Conservation (phyloP, 2,888 invertebrate genomes). For the Lithophane ornitopus region DNA sequence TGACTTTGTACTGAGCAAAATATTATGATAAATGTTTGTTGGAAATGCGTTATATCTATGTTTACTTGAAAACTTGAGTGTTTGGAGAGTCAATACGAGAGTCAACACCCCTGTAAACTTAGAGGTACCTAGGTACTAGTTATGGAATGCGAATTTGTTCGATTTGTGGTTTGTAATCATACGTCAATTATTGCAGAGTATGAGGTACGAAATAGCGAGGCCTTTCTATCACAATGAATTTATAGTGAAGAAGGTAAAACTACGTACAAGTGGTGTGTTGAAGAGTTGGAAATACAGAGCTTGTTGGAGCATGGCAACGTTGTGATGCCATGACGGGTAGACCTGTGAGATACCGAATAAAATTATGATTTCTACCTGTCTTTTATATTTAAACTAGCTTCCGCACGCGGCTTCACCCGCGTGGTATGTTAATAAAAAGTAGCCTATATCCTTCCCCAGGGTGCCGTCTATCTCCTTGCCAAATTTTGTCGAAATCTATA, state of each 20-base stretch:
- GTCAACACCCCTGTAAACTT: not conserved
- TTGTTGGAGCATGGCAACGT: too few species aligned
- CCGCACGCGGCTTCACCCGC: too few species aligned
- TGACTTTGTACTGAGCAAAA: conserved; percentile 27
- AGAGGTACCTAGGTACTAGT: not conserved
- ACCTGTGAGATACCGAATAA: too few species aligned
- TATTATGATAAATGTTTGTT: conserved; percentile 47
- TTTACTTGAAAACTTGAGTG: conserved; percentile 26
- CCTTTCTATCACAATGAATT: not conserved
- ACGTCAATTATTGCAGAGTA: not conserved
- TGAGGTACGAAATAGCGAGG: not conserved
- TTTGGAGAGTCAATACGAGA: conserved; percentile 27
- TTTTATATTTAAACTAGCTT: too few species aligned
- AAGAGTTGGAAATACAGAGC: not conserved
- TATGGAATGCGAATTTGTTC: not conserved
- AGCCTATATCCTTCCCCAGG: too few species aligned
- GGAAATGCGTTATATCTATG: conserved; percentile 16
- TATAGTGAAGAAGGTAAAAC: not conserved
- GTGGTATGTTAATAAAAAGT: too few species aligned
- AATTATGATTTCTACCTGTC: too few species aligned
- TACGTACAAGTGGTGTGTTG: not conserved
- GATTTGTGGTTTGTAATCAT: not conserved
- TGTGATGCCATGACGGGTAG: not conserved
- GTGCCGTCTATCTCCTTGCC: too few species aligned
- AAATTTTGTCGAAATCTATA: too few species aligned